Conservation (phyloP, 2,113 vertebrate species). For the Zosterops borbonicus region DNA sequence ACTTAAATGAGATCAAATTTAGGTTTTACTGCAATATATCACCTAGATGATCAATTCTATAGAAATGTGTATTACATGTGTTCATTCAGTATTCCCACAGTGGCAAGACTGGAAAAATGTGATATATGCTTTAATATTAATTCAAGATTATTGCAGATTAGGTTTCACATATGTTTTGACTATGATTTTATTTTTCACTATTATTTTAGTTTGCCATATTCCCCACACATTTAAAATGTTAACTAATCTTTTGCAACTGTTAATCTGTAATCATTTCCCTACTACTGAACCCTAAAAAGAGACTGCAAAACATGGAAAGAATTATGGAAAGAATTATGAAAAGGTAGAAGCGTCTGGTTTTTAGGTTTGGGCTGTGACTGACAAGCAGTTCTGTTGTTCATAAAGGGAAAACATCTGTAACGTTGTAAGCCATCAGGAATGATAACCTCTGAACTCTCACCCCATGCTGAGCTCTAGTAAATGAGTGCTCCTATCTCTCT, state of each 20-base stretch:
- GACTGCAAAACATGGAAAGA: not conserved
- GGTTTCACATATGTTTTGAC: slow-evolving; percentile 49
- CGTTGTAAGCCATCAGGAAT: slow-evolving; percentile 49
- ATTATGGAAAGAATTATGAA: not conserved
- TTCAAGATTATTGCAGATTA: slow-evolving; percentile 2
- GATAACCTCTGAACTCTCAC: slow-evolving; percentile 65
- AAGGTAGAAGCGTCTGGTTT: not conserved
- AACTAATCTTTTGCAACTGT: slow-evolving; percentile 7
- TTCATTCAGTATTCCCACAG: not conserved
- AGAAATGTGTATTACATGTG: not conserved
- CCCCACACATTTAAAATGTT: slow-evolving; percentile 10
- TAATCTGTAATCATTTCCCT: not conserved
- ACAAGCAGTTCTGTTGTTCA: not conserved
- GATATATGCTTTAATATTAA: slow-evolving; percentile 16
- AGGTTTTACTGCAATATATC: not conserved
- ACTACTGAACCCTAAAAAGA: not conserved
- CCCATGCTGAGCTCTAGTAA: slow-evolving; percentile 41
- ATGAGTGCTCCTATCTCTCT: slow-evolving; percentile 44
- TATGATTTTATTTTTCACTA: not conserved
- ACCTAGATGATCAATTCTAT: not conserved
- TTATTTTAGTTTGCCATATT: not conserved
- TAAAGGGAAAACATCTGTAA: slow-evolving; percentile 47
- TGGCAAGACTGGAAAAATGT: not conserved
- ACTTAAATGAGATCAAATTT: not conserved
- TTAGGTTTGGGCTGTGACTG: slow-evolving; percentile 10